Evolutionary conservation across 2,797 vertebrate genomes (phyloP).

Genomic region (Macrochelys suwanniensis): DNA sequence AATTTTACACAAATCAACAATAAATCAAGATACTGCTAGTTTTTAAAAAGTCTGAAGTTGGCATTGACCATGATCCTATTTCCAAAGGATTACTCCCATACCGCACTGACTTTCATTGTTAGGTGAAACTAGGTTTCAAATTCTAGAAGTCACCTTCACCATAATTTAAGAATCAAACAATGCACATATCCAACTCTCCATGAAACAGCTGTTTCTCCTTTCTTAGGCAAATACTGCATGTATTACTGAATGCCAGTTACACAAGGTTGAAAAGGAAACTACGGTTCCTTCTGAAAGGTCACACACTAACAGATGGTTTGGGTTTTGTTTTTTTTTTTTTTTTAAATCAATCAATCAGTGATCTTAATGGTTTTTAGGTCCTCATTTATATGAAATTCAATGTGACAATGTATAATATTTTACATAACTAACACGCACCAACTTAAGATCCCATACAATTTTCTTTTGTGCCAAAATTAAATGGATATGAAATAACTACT

Average conservation of each 20-base stretch:
- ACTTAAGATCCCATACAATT: fast-evolving
- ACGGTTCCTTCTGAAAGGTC: background rate
- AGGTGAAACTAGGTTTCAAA: background rate
- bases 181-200: background rate
- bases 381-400: background rate
- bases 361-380: background rate
- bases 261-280: background rate
- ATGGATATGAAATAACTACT: background rate
- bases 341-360: too few relatives aligned
- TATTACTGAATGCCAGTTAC: background rate
- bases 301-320: fast-evolving
- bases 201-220: background rate
- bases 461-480: background rate
- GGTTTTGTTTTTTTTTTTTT: background rate
- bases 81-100: background rate
- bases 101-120: background rate
- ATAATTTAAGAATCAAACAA: background rate
- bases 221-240: background rate
- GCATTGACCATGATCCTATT: background rate
- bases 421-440: background rate
- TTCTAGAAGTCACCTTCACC: background rate
- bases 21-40: background rate
- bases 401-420: background rate
- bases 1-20: background rate
- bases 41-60: background rate